Evolutionary conservation across 2,797 vertebrate genomes (phyloP).

Genomic region (Lutjanus argentimaculatus): DNA sequence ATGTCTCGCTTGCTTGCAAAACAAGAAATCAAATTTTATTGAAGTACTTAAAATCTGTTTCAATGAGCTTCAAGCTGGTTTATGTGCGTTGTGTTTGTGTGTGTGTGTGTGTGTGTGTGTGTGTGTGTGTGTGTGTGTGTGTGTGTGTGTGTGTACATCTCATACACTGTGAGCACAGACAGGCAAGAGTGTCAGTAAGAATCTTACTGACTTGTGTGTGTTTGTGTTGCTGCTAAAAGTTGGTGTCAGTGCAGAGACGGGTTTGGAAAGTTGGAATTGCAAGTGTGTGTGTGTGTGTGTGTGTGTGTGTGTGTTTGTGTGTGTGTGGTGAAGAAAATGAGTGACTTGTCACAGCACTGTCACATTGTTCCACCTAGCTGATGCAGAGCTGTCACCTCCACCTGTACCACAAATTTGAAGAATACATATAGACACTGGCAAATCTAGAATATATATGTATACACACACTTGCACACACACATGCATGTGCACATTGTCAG

Average conservation of each 20-base stretch:
- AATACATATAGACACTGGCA: background rate
- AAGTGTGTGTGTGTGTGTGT: background rate
- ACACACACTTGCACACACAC: background rate
- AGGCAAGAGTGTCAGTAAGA: background rate
- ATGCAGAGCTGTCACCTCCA: conserved; percentile 18
- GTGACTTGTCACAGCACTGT: conserved; percentile 18
- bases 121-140: background rate
- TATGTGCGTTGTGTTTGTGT: background rate
- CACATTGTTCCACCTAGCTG: background rate
- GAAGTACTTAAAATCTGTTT: background rate
- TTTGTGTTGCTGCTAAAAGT: background rate
- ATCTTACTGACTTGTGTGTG: background rate
- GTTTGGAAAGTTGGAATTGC: conserved; percentile 1
- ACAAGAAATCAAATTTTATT: too few relatives aligned
- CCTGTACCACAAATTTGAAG: background rate
- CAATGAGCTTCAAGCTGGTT: background rate
- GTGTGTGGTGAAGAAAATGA: background rate
- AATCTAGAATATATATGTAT: conserved; percentile 4
- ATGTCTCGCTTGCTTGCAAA: too few relatives aligned
- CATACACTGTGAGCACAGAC: background rate
- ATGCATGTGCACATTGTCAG: background rate
- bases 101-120: too few relatives aligned
- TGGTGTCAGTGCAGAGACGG: background rate
- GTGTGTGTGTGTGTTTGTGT: background rate
- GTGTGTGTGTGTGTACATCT: too few relatives aligned